A percentile compares a stretch with the other conserved stretches of the same genome.
Evolutionary conservation across 2,113 vertebrate genomes (phyloP).

Genomic region (Istiophorus platypterus): DNA sequence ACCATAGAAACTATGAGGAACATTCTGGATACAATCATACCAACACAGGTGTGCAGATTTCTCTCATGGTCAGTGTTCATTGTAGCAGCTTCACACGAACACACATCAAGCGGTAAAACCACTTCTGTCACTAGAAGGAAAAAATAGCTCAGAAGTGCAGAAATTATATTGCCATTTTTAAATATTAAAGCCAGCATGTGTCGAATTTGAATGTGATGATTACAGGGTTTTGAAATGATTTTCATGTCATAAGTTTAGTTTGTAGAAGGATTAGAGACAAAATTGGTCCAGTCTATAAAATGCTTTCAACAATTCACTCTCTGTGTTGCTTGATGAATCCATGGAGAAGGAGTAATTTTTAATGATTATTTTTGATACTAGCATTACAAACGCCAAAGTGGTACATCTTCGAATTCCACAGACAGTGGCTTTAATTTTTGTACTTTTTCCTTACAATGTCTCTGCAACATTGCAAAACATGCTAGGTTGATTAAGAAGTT

Average conservation of each 20-base stretch:
- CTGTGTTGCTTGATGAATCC: not conserved
- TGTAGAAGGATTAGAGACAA: not conserved
- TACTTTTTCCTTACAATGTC: not conserved
- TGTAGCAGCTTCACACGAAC: not conserved
- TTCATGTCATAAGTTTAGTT: not conserved
- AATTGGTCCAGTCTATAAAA: not conserved
- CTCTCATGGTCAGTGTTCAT: not conserved
- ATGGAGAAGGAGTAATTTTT: not conserved
- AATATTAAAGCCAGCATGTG: not conserved
- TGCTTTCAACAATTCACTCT: not conserved
- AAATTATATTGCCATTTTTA: not conserved
- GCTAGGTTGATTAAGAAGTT: not conserved
- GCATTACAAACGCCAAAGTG: not conserved
- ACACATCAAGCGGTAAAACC: not conserved
- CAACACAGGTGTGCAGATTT: conserved; percentile 85
- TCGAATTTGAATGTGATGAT: not conserved
- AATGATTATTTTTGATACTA: not conserved
- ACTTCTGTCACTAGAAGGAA: not conserved
- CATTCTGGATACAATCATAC: conserved; percentile 84
- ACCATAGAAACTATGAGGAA: conserved; percentile 79
- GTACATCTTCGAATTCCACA: not conserved
- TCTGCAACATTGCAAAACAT: not conserved
- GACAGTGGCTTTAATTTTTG: not conserved
- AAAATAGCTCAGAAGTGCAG: not conserved
- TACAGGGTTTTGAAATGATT: not conserved